phyloP scores from a whole-genome alignment of 2,113 vertebrate species.

The Macquaria ambigua region DNA sequence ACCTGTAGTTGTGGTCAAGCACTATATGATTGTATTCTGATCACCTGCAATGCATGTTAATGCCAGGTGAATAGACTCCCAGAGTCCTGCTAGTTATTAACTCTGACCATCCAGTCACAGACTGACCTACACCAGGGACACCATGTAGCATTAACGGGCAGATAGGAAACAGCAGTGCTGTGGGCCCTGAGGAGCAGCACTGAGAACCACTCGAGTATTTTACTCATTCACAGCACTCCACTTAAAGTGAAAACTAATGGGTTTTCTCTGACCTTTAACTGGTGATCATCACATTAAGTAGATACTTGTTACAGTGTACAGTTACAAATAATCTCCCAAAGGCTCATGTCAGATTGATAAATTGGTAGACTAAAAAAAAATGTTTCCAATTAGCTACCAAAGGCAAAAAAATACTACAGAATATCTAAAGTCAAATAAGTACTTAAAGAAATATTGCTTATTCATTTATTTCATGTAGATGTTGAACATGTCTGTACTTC shows the following conservation, averaged over 20 bases:
- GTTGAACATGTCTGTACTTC: background rate
- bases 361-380: background rate
- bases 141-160: background rate
- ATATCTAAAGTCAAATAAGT: background rate
- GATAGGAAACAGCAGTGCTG: background rate
- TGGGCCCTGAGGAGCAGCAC: background rate
- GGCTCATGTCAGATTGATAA: conserved; percentile 2
- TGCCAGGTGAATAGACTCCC: background rate
- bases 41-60: background rate
- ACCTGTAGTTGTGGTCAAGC: background rate
- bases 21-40: background rate
- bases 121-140: background rate
- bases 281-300: conserved; percentile 19
- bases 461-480: background rate
- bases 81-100: background rate
- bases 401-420: background rate
- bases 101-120: background rate
- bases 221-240: conserved; percentile 1
- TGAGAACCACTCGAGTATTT: background rate
- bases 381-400: background rate
- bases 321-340: conserved; percentile 4
- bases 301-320: background rate
- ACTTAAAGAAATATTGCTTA: background rate
- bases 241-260: background rate
- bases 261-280: conserved; percentile 13